phyloP scores from a whole-genome alignment of 2,888 invertebrate species.

The Trichopoda pennipes region DNA sequence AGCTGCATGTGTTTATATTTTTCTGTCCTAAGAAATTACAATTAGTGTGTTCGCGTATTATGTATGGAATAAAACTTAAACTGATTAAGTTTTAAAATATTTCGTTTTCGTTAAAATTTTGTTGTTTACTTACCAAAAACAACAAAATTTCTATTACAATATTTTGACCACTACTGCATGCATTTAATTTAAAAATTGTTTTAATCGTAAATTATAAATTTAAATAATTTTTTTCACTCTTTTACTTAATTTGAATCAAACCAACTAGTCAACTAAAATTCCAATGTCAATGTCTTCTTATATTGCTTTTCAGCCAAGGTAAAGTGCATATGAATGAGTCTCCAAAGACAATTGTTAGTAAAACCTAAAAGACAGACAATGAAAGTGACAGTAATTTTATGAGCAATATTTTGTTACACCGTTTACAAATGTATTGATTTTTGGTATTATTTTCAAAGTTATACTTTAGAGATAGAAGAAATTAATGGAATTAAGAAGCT shows the following conservation, averaged over 20 bases:
- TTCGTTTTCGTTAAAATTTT: too few relatives aligned
- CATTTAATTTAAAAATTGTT: too few relatives aligned
- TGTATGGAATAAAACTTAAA: background rate
- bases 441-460: background rate
- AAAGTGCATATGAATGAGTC: constrained; percentile 2
- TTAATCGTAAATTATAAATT: too few relatives aligned
- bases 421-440: background rate
- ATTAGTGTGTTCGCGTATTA: constrained; percentile 6
- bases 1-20: constrained; percentile 23
- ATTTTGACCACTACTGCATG: too few relatives aligned
- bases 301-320: constrained; percentile 58
- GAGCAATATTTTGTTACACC: constrained; percentile 19
- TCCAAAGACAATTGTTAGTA: constrained; percentile 19
- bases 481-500: too few relatives aligned
- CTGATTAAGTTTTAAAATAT: too few relatives aligned
- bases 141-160: too few relatives aligned
- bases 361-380: constrained; percentile 1
- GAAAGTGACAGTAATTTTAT: constrained; percentile 3
- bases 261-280: constrained; percentile 38
- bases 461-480: too few relatives aligned
- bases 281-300: constrained; percentile 63
- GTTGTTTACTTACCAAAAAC: too few relatives aligned
- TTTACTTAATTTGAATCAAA: background rate
- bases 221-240: background rate
- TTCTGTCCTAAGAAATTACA: background rate